Evolutionary conservation across 2,797 vertebrate genomes (phyloP).

Genomic region (Ambastaia sidthimunki): DNA sequence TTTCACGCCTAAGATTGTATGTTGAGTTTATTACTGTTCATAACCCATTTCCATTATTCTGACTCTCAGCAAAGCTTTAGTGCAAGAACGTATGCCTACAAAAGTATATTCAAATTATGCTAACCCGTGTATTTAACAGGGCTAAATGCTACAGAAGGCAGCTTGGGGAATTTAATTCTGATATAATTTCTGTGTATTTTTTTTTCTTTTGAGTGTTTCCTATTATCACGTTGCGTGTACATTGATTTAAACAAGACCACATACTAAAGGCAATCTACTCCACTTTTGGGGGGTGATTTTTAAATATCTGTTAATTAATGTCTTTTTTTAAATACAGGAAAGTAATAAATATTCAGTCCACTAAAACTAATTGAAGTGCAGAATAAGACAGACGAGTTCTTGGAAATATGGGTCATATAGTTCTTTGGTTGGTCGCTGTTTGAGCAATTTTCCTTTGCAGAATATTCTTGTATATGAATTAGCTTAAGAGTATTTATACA

Average conservation of each 20-base stretch:
- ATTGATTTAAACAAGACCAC: slow-evolving; percentile 31
- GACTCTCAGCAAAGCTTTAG: slow-evolving; percentile 42
- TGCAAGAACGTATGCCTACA: background rate
- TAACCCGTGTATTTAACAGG: slow-evolving; percentile 71
- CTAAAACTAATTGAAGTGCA: background rate
- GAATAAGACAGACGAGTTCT: background rate
- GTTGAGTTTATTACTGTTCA: slow-evolving; percentile 35
- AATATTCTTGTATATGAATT: slow-evolving; percentile 93
- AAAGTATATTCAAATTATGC: slow-evolving; percentile 54
- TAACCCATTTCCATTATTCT: slow-evolving; percentile 23
- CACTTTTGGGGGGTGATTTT: slow-evolving; percentile 37
- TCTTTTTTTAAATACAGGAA: slow-evolving; percentile 10
- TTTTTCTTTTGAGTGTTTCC: slow-evolving; percentile 57
- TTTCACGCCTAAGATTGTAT: slow-evolving; percentile 28
- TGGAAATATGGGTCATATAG: slow-evolving; percentile 69
- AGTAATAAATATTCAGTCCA: slow-evolving; percentile 9
- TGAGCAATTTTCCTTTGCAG: slow-evolving; percentile 77
- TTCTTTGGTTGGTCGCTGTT: slow-evolving; percentile 70
- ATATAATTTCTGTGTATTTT: slow-evolving; percentile 70
- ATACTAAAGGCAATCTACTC: slow-evolving; percentile 29
- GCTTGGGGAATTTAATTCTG: slow-evolving; percentile 67
- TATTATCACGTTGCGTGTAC: slow-evolving; percentile 14
- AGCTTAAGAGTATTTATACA: slow-evolving; percentile 99
- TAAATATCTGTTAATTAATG: slow-evolving; percentile 37
- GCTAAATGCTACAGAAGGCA: slow-evolving; percentile 76